Base-by-base conservation (phyloP, 2,888 invertebrate genomes). In the Hemithea aestivaria region DNA sequence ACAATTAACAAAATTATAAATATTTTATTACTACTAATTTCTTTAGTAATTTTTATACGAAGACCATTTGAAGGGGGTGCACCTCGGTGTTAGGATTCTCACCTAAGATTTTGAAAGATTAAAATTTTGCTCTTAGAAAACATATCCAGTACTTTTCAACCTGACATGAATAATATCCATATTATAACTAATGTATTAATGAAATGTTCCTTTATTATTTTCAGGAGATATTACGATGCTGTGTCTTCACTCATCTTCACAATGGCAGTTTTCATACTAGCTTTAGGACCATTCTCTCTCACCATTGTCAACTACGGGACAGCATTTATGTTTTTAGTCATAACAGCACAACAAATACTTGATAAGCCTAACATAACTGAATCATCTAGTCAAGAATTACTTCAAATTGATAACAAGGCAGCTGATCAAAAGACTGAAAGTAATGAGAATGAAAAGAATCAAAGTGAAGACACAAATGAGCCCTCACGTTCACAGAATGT, bases 281-380 rank as follows among this genome's bases (percentile, higher is more conserved):
- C 90, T 4, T 87, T 91, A 46, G 90, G 91, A 1, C 90, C 91
- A 10, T 79, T 90, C 29, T 89, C 90, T 0, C 59, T 92, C 4
- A 88, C 89, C 51, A 77, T 91, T 8, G 78, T 93, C 5, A 91
- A 90, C 58, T 90, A 89, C 56, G 76, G 91, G 16, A 75, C 92
- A 26, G 78, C 90, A 8, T 66, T 80, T 4, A 82, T 89, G 48
- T 89, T 91, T 54, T 65, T 78, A 2, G 44, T 90, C 2, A 83
- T 92, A 12, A 87, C 89, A 2, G 10, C 88, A 5, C 91, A 92
- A 58, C 92, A 92, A 56, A 31, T 89, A 7, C 73, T 81, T 59
- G 66, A 83, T 45, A 51, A 49, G 31, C 69, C 73, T 23, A 41
- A 48, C 6, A 42, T 33, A 5, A 6, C 22, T 7, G 27, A 24